phyloP scores from a whole-genome alignment of 2,888 invertebrate genomes.

The Diarsia rubi region DNA sequence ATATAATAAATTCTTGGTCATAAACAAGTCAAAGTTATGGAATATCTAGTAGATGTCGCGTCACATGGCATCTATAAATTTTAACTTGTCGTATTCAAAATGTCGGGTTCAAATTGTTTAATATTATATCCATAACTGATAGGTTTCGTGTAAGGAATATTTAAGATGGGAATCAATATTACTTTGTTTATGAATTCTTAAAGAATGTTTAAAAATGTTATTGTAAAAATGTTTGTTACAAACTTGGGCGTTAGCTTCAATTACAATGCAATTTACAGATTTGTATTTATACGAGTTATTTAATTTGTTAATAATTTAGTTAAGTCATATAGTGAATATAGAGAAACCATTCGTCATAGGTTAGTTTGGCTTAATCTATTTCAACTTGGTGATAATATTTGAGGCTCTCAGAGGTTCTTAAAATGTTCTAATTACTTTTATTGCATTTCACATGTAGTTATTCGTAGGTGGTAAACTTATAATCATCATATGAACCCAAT shows the following conservation, averaged over 20 bases:
- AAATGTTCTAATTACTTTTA: too few relatives aligned
- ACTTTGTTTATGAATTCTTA: slow-evolving; percentile 10
- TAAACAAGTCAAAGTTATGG: slow-evolving; percentile 76
- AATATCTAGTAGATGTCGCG: slow-evolving; percentile 76
- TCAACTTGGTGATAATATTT: not conserved
- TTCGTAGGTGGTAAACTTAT: too few relatives aligned
- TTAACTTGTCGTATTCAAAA: slow-evolving; percentile 68
- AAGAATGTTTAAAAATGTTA: not conserved
- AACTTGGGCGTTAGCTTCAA: not conserved
- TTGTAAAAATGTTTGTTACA: not conserved
- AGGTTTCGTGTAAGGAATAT: slow-evolving; percentile 53
- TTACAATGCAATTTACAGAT: not conserved
- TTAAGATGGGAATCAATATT: slow-evolving; percentile 25
- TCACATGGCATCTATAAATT: slow-evolving; percentile 77
- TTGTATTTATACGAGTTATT: not conserved
- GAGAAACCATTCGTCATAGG: not conserved
- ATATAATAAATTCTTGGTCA: slow-evolving; percentile 67
- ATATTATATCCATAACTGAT: slow-evolving; percentile 68
- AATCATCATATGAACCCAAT: too few relatives aligned
- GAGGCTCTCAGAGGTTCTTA: not conserved
- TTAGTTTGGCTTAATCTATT: not conserved
- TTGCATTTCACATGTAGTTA: too few relatives aligned
- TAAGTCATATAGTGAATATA: too few relatives aligned
- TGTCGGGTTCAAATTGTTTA: slow-evolving; percentile 71
- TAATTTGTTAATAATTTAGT: not conserved